Base-by-base conservation (phyloP, 2,113 vertebrate genomes). In the Gymnarchus niloticus region DNA sequence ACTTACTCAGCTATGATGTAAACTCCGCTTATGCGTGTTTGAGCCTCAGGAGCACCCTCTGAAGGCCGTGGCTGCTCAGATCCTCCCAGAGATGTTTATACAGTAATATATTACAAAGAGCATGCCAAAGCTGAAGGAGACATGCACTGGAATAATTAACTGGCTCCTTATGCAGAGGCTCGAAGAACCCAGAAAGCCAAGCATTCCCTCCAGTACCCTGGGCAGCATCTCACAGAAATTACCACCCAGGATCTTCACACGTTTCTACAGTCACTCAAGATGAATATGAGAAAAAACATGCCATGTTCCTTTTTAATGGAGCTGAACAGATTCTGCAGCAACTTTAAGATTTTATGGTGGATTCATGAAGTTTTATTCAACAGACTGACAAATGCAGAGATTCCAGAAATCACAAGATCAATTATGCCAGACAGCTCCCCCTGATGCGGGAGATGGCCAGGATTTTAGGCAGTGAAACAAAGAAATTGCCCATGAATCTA, bases 41-140 rank as follows among this genome's bases (percentile, higher is more conserved):
- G 69, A 37, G 61, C 37, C 37, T 14, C 17, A 14, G 5, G 4
- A 6, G 4, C 25, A 2, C 59, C n/a, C 59, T 6, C 73, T 33
- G 21, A 41, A 77, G 37, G 6, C 14, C 23, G 73, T n/a, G 17
- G 44, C 44, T 77, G 17, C n/a, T 48, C 28, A 46, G n/a, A 77
- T 56, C 21, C 59, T 54, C 19, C 49, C 25, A 56, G 49, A 78
- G 41, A 85, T 78, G 49, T 54, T 44, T 48, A 41, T 23, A 77
- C 52, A 41, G 84, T 56, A 76, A n/a, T n/a, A n/a, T n/a, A 57
- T 61, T 83, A 69, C 54, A 57, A 33, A 78, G 69, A 85, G 28
- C 25, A 21, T 76, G 52, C 33, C 84, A 48, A 44, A 46, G 54
- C 37, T 56, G 52, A 54, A 37, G 41, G 28, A 28, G 37, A 23